phyloP scores from a whole-genome alignment of 2,797 vertebrate species.

The Lates japonicus region DNA sequence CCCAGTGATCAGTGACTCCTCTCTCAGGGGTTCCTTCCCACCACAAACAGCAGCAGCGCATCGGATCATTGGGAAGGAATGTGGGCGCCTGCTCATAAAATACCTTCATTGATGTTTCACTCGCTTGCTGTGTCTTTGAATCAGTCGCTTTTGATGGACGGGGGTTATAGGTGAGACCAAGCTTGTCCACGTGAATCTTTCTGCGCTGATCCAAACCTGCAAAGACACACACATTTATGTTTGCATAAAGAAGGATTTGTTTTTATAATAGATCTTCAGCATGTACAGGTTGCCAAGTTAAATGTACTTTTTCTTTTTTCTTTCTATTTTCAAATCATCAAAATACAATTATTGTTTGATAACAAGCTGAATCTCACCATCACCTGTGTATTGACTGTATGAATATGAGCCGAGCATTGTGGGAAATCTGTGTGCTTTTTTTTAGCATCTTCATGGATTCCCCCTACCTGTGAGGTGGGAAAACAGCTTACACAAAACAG shows the following conservation, averaged over 20 bases:
- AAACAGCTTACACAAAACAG: slow-evolving; percentile 56
- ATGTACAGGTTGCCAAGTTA: background rate
- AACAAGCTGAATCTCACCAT: background rate
- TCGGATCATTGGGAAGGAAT: slow-evolving; percentile 74
- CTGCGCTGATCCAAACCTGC: slow-evolving; percentile 14
- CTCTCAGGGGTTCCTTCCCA: slow-evolving; percentile 66
- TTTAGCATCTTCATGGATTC: slow-evolving; percentile 38
- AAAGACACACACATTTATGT: slow-evolving; percentile 20
- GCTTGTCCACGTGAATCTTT: slow-evolving; percentile 10
- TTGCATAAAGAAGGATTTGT: background rate
- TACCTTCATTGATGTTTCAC: slow-evolving; percentile 40
- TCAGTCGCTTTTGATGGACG: slow-evolving; percentile 25
- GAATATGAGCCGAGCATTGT: background rate
- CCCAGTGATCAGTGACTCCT: slow-evolving; percentile 72
- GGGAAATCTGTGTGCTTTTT: slow-evolving; percentile 8
- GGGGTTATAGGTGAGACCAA: slow-evolving; percentile 14
- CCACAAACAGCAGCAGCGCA: slow-evolving; percentile 70
- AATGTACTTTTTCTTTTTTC: background rate
- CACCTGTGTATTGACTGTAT: background rate
- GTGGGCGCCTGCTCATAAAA: slow-evolving; percentile 57
- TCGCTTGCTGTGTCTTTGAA: slow-evolving; percentile 29
- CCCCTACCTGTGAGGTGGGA: slow-evolving; percentile 14
- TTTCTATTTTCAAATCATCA: background rate
- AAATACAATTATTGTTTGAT: background rate
- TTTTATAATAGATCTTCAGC: background rate